Base-by-base conservation (phyloP, 2,797 vertebrate genomes). In the Clarias fuscus region DNA sequence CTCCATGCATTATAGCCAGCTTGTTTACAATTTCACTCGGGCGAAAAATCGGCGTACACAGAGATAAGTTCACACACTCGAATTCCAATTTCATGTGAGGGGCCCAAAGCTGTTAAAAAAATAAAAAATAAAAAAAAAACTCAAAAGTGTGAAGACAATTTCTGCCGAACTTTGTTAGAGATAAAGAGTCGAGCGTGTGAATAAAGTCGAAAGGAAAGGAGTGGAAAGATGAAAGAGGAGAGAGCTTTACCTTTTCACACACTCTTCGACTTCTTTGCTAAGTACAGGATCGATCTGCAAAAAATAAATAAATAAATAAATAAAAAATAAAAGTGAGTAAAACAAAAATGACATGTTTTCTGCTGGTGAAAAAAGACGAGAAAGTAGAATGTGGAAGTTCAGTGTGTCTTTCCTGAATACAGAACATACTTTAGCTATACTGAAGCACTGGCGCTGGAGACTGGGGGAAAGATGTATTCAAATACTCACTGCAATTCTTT, bases 221-320 rank as follows among this genome's bases (percentile, higher is more conserved):
- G 85, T 64, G 83, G 59, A 82, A 87, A 82, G 62, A 62, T 82
- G 62, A 84, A 82, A 71, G 58, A 73, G 58, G 73, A 86, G 62
- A 18, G 70, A 27, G 43, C 1, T 67, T 86, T 92, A 98, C 97
- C 95, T 96, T 75, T 93, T 90, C 58, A 97, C 92, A 85, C 93
- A 94, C 85, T 94, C 94, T 90, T 97, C 93, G 0, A 99, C 96
- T 92, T 98, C 96, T 53, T 81, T 90, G 6, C 95, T 94, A 40
- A 98, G 94, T 56, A 91, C 90, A 0, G 96, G 96, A 92, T 99
- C 98, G 3, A 99, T 96, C 98, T 99, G 71, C 33, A 88, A 88
- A 76, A 65, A 5, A n/a, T 7, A 40, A 30, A 89, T 82, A 92
- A 27, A 86, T 22, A 30, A 71, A 43, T 61, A 65, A 81, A 20